Evolutionary conservation across 2,113 vertebrate genomes (phyloP), one percentile per base, ranked within the genome.

Genomic region (Hucho hucho): DNA sequence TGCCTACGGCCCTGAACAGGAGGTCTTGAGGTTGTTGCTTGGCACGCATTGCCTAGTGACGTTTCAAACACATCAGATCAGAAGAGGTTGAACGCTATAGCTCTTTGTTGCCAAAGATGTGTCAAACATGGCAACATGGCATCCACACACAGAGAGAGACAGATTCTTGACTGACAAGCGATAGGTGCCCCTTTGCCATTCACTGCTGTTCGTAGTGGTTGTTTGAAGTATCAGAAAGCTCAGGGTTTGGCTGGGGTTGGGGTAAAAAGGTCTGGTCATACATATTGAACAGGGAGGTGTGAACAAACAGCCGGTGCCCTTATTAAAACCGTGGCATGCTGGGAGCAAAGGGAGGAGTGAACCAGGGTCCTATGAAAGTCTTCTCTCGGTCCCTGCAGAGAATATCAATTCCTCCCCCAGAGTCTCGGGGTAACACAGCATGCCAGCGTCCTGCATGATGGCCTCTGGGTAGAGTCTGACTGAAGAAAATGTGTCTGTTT

Each of bases 291-390:
- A 75, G 74, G 76, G 67, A 72, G 49, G 66, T 61, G 70, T 79
- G 83, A 26, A 69, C 78, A 74, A 81, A 83, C 80, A 86, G 82
- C 22, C 75, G 73, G 73, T 81, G 76, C 68, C 84, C 86, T 91
- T 90, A 88, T 92, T 89, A 89, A 90, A 90, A 89, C 87, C 81
- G 69, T 79, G 74, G 47, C 89, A 81, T 75, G 83, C 91, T 89
- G 86, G 70, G 88, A 83, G 82, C 64, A 84, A 85, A 85, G 79
- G 70, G 69, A 83, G 80, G 75, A 59, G 75, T 20, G 14, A 81
- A 82, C 76, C 69, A 53, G 49, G 68, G 72, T 71, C 73, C 78
- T 77, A 81, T 87, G 78, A 90, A 88, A 89, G 83, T 75, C 87
- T 78, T 71, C 81, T 49, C 53, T 66, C 24, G 7, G 20, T 49